Evolutionary conservation across 2,113 vertebrate genomes (phyloP).

Genomic region (Candoia aspera): DNA sequence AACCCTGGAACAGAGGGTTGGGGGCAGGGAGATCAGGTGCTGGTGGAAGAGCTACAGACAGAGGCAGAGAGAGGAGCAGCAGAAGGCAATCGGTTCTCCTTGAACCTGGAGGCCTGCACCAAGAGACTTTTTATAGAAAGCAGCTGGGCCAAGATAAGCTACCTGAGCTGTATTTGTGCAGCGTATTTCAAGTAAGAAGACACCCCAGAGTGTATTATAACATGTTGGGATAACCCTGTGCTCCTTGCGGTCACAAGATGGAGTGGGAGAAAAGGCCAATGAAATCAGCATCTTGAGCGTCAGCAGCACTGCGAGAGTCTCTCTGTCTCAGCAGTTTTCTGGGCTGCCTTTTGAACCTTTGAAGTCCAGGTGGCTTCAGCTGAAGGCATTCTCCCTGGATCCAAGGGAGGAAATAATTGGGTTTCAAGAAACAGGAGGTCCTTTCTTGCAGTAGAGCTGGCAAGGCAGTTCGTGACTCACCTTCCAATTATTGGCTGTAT

Average conservation of each 20-base stretch:
- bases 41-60: background rate
- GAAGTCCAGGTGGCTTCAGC: background rate
- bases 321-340: background rate
- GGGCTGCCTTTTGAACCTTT: background rate
- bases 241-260: slow-evolving; percentile 13
- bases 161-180: slow-evolving; percentile 30
- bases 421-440: too few species aligned
- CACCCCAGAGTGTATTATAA: slow-evolving; percentile 21
- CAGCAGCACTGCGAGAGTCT: background rate
- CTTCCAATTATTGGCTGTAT: background rate
- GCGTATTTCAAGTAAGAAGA: slow-evolving; percentile 40
- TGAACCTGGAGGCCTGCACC: background rate
- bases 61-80: background rate
- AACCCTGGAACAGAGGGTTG: background rate
- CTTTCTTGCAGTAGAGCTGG: background rate
- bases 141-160: slow-evolving; percentile 45
- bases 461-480: background rate
- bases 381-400: background rate
- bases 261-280: background rate
- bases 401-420: background rate
- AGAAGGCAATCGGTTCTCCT: background rate
- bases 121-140: background rate
- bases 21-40: background rate
- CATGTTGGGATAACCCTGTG: slow-evolving; percentile 30
- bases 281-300: background rate